These are phyloP conservation scores for Raillietiella orientalis DNA, from an alignment of 2,888 invertebrate species.

Conservation along the genomic window DNA sequence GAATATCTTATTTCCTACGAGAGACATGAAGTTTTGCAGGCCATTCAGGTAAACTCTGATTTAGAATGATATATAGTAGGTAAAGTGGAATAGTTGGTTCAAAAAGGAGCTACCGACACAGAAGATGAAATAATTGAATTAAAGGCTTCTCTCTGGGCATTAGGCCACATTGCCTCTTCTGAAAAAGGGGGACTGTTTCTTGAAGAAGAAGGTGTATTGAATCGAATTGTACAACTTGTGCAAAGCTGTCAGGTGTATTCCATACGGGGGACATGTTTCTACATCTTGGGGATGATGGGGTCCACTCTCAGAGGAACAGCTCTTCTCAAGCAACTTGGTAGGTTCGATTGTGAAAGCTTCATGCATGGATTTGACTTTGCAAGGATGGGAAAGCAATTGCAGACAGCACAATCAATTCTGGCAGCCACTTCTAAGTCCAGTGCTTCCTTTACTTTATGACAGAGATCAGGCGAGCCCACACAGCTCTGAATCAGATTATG, in stretches of 20 bases:
- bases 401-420: no score
- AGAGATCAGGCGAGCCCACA: no score
- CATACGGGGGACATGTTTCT: slow-evolving; percentile 60
- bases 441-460: no score
- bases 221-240: slow-evolving; percentile 26
- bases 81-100: slow-evolving; percentile 2
- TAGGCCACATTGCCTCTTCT: slow-evolving; percentile 38
- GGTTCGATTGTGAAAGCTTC: slow-evolving; percentile 9
- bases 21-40: background rate
- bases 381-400: no score
- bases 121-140: slow-evolving; percentile 37
- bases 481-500: no score
- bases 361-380: no score
- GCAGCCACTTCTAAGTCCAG: no score
- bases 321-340: slow-evolving; percentile 31
- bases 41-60: background rate
- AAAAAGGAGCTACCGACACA: slow-evolving; percentile 11
- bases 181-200: slow-evolving; percentile 38
- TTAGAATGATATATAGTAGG: background rate
- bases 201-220: slow-evolving; percentile 20
- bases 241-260: slow-evolving; percentile 52
- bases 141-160: slow-evolving; percentile 65
- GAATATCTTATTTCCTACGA: slow-evolving; percentile 9
- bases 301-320: slow-evolving; percentile 55
- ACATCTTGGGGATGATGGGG: slow-evolving; percentile 50